These are phyloP conservation scores for Phengaris alcon DNA, from an alignment of 2,888 invertebrate genomes.

Conservation along the genomic window DNA sequence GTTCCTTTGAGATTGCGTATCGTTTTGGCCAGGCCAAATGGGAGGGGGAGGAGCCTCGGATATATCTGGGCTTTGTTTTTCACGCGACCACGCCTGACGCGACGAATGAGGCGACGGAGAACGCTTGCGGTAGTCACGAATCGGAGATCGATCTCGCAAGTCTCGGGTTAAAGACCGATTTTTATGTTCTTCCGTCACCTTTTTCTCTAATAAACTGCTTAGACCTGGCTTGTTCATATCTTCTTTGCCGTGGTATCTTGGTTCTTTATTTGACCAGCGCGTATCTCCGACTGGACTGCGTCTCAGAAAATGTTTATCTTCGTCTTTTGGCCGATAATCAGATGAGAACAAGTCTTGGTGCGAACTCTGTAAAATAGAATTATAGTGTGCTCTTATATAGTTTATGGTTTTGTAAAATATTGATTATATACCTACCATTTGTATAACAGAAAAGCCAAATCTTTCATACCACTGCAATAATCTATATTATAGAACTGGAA, in stretches of 20 bases:
- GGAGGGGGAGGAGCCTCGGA: conserved; percentile 64
- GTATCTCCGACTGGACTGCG: conserved; percentile 38
- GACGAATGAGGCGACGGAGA: conserved; percentile 64
- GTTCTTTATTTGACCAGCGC: conserved; percentile 55
- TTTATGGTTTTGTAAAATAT: too few species aligned
- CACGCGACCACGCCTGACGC: conserved; percentile 67
- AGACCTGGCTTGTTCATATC: conserved; percentile 49
- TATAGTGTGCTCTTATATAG: too few species aligned
- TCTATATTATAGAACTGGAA: too few species aligned
- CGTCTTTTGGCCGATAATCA: conserved; percentile 60
- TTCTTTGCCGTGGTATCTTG: conserved; percentile 35
- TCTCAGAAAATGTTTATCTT: conserved; percentile 47
- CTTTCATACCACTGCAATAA: too few species aligned
- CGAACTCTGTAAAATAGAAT: conserved; percentile 61
- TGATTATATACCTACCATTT: too few species aligned
- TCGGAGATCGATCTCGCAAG: conserved; percentile 59
- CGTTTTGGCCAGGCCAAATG: conserved; percentile 57
- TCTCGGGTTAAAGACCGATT: conserved; percentile 45
- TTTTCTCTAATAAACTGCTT: conserved; percentile 40
- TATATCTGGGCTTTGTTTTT: conserved; percentile 61
- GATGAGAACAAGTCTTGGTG: conserved; percentile 67
- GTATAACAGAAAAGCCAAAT: too few species aligned
- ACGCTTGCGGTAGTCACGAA: conserved; percentile 56
- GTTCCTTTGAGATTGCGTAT: conserved; percentile 36
- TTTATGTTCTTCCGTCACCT: conserved; percentile 39